Percentiles rank a stretch among this genome's conserved stretches.
These are phyloP conservation scores for Uria aalge DNA, from an alignment of 2,113 vertebrate genomes.

Conservation along the genomic window DNA sequence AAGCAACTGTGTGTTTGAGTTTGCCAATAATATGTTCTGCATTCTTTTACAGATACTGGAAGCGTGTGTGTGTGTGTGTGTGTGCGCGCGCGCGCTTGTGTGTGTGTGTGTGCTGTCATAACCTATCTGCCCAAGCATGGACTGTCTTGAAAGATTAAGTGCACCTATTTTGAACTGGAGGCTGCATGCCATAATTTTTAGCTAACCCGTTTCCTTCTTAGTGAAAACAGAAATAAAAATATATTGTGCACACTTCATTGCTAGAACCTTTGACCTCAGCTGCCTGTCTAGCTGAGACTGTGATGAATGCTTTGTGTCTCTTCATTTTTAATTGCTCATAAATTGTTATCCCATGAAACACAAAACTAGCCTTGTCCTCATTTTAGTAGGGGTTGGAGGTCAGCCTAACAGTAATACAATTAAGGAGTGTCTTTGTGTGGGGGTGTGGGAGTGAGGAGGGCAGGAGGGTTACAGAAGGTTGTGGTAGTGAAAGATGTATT, in stretches of 20 bases:
- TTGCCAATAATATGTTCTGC: constrained; percentile 37
- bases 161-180: constrained; percentile 80
- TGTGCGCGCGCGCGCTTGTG: constrained; percentile 10
- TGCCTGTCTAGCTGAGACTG: constrained; percentile 82
- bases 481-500: constrained; percentile 69
- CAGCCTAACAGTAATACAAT: constrained; percentile 86
- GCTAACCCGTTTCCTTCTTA: constrained; percentile 95
- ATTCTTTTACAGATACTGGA: constrained; percentile 4
- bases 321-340: constrained; percentile 99
- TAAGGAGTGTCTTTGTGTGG: constrained; percentile 81
- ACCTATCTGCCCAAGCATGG: constrained; percentile 77
- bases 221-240: constrained; percentile 99
- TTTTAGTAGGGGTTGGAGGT: constrained; percentile 88
- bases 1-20: constrained; percentile 36
- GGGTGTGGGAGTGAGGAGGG: constrained; percentile 77
- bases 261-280: constrained; percentile 82
- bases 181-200: constrained; percentile 89
- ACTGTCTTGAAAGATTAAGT: constrained; percentile 82
- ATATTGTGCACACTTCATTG: constrained; percentile 97
- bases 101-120: constrained; percentile 65
- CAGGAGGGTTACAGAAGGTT: constrained; percentile 71
- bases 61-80: background rate
- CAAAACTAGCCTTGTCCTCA: constrained; percentile 93
- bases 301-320: constrained; percentile 93
- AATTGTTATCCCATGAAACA: constrained; percentile 96